Evolutionary conservation across 2,888 invertebrate genomes (phyloP).

Genomic region (Brachyptera putata): DNA sequence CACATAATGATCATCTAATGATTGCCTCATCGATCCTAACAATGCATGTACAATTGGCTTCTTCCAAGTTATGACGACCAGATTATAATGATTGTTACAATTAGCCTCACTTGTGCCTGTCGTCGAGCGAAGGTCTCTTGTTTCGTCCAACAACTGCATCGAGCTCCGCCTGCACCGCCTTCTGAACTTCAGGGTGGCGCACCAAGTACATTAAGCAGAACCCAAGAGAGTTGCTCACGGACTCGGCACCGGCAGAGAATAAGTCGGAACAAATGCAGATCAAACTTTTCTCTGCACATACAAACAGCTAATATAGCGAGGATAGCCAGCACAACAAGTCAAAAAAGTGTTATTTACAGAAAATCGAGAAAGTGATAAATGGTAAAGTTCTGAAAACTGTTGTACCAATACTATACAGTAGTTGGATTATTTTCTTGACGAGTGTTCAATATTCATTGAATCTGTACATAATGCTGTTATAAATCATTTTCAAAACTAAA

Average conservation of each 20-base stretch:
- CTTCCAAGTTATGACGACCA: too few species aligned
- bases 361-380: neutral
- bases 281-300: conserved; percentile 31
- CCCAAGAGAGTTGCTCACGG: conserved; percentile 32
- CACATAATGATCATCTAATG: too few species aligned
- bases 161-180: conserved; percentile 33
- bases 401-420: too few species aligned
- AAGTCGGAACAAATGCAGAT: conserved; percentile 33
- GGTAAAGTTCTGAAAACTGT: neutral
- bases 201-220: conserved; percentile 35
- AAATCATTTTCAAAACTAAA: too few species aligned
- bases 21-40: too few species aligned
- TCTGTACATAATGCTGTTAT: too few species aligned
- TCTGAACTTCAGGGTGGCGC: conserved; percentile 34
- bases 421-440: too few species aligned
- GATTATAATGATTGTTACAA: too few species aligned
- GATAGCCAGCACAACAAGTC: neutral
- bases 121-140: conserved; percentile 25
- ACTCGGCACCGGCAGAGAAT: conserved; percentile 35
- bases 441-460: too few species aligned
- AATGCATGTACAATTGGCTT: too few species aligned
- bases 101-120: conserved; percentile 30
- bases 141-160: conserved; percentile 31
- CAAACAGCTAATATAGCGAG: neutral
- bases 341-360: neutral